Evolutionary conservation across 2,113 vertebrate species (phyloP), one percentile per base, ranked within the genome.

Genomic region (Heptranchias perlo): DNA sequence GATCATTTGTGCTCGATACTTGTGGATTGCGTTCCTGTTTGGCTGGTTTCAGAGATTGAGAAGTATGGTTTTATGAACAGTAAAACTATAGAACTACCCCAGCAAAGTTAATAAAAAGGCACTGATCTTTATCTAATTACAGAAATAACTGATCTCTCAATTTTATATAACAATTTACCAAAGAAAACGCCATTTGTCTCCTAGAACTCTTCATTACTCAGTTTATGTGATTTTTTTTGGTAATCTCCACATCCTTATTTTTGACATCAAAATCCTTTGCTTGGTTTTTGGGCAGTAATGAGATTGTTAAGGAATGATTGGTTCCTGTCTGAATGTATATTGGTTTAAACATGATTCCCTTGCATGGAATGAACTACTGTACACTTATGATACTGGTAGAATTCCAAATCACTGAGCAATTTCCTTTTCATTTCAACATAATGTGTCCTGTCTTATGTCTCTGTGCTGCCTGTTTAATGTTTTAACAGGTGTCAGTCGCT

Each of bases 401-500:
- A 58, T 16, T 61, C 89, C 58, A 92, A 92, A 92, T 92, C 28
- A 13, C 35, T 18, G 11, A 92, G 89, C 91, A 61, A 93, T 93
- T 93, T 93, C 91, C 91, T 93, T 18, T 64, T 93, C 2, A 93
- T 64, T 93, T 62, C 35, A 93, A 64, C 54, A 62, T 64, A 61
- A 93, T 21, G 61, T 64, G 21, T 21, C 61, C 35, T 44, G 58
- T 44, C 91, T 93, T 39, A 62, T 39, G 58, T 93, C 91, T 18
- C 91, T 64, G 61, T 62, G 21, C 31, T n/a, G n/a, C 91, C 61
- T 39, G 91, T 64, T 93, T 93, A 93, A 93, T 93, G 54, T 44
- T 64, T 93, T 25, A 64, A 23, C 58, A 93, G 61, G n/a, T 93
- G 58, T 44, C 91, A 44, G 58, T n/a, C 21, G 31, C 61, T 93